Base-by-base conservation (phyloP, 2,113 vertebrate genomes). In the Pipra filicauda region DNA sequence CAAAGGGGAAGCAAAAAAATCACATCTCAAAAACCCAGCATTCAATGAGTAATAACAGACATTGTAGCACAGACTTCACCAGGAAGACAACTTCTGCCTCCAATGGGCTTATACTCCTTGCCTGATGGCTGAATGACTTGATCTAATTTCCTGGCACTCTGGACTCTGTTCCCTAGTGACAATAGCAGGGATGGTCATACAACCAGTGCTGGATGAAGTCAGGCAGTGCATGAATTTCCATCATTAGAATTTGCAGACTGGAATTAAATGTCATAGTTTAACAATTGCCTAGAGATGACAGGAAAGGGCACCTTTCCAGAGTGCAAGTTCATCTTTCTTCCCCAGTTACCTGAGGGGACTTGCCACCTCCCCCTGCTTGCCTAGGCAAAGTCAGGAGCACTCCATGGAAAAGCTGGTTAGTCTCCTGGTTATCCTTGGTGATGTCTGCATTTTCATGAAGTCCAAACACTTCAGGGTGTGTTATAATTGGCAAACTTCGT, bases 351-450 rank as follows among this genome's bases (percentile, higher is more conserved):
- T 99, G 99, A 85, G 99, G 97, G 67, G 99, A 99, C 78, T 98
- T 99, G 69, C 97, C 98, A 87, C 98, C 97, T 46, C 98, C 98
- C 33, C 98, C 98, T 28, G 98, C 97, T 97, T 99, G 98, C 88
- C 99, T 98, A 24, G 99, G 99, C 85, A 99, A 97, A 59, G 99
- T 99, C 94, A 99, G 95, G 86, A 99, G 97, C 48, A 99, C 98
- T 46, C 99, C 98, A 20, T 97, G 96, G 75, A 99, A 98, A 24
- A 99, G 98, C 94, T 99, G 98, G 97, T 99, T 99, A 86, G 99
- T 99, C 97, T 99, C 99, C 93, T 99, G 99, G 97, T 99, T 99
- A 92, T 99, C 99, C 93, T 99, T 99, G 17, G 99, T 99, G 97
- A 99, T 99, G 91, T 99, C 98, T 21, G 98, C 99, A 11, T 99